Evolutionary conservation across 1,140 invertebrate species (phyloP), one percentile per base, ranked within the genome.

Genomic region (Philopotamus ludificatus): DNA sequence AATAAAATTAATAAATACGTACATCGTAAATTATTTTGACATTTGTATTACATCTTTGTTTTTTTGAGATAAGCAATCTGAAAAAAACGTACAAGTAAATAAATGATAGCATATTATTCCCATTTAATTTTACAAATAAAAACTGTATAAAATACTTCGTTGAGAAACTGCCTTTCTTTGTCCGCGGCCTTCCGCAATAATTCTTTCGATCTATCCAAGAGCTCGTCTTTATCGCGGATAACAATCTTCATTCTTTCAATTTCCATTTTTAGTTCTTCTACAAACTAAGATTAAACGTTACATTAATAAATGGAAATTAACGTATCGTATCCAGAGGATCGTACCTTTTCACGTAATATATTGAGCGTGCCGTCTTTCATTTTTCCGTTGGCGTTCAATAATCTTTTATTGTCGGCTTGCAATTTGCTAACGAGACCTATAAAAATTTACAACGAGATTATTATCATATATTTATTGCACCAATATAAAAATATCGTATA

Each of bases 161-260:
- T 47, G 3, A 62, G 10, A 16, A 70, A 60, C 42, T 58, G 45
- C 49, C 66, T 70, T 57, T 70, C 67, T 28, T 70, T 70, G 1
- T 66, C 63, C n/a, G 51, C 60, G 8, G 67, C 67, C 58, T 63
- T 70, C 34, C 55, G 66, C 22, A 70, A 41, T 21, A 70, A 41
- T 15, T 58, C 44, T 44, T 70, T 70, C 9, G 67, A 63, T 55
- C 55, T 70, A 12, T 60, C 58, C 18, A 70, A 49, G 2, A 70
- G 34, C 23, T 60, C 50, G 61, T 70, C 64, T 47, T 70, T 70
- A 47, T 66, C 67, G 10, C 47, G 41, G 3, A 70, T 45, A 20
- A 63, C 49, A 23, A 28, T 63, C 18, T 22, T 59, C 9, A 49
- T 58, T 4, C 22, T 2, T 39, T 63, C 60, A 21, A 1, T 66